These are phyloP conservation scores for Coregonus suidteri DNA, from an alignment of 2,797 vertebrate genomes.

Conservation along the genomic window DNA sequence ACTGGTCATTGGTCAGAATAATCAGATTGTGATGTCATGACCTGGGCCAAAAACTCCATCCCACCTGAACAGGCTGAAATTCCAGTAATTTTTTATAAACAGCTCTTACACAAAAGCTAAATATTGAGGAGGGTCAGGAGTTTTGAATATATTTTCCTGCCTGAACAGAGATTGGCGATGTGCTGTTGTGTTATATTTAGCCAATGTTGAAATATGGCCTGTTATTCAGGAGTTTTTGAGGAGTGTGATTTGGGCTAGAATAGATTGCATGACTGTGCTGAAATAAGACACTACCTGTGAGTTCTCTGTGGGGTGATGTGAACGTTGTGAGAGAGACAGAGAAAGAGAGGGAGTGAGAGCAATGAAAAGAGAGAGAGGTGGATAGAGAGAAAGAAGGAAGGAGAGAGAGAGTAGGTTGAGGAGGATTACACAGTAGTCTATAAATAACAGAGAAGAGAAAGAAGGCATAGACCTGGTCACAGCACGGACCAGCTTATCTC, in stretches of 20 bases:
- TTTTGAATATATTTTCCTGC: not conserved
- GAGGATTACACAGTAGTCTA: slow-evolving; percentile 57
- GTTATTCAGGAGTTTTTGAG: slow-evolving; percentile 7
- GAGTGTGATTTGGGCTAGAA: slow-evolving; percentile 8
- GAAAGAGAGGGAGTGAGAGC: slow-evolving; percentile 10
- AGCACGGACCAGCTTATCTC: slow-evolving; percentile 41
- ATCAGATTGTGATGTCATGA: too few species aligned
- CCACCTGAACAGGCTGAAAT: too few species aligned
- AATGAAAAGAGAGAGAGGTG: slow-evolving; percentile 28
- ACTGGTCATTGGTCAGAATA: too few species aligned
- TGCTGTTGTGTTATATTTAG: slow-evolving; percentile 23
- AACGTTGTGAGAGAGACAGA: not conserved
- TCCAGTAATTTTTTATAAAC: too few species aligned
- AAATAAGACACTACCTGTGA: slow-evolving; percentile 41
- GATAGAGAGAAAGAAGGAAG: not conserved
- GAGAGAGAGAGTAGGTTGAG: slow-evolving; percentile 17
- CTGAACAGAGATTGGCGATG: not conserved
- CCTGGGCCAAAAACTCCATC: too few species aligned
- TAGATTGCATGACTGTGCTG: slow-evolving; percentile 29
- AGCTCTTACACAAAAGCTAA: not conserved
- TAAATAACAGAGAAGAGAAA: slow-evolving; percentile 53
- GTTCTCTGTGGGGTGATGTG: slow-evolving; percentile 15
- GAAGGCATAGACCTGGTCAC: slow-evolving; percentile 34
- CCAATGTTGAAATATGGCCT: slow-evolving; percentile 1
- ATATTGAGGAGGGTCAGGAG: not conserved